Base-by-base conservation (phyloP, 1,140 invertebrate genomes). In the Oscheius sp. region DNA sequence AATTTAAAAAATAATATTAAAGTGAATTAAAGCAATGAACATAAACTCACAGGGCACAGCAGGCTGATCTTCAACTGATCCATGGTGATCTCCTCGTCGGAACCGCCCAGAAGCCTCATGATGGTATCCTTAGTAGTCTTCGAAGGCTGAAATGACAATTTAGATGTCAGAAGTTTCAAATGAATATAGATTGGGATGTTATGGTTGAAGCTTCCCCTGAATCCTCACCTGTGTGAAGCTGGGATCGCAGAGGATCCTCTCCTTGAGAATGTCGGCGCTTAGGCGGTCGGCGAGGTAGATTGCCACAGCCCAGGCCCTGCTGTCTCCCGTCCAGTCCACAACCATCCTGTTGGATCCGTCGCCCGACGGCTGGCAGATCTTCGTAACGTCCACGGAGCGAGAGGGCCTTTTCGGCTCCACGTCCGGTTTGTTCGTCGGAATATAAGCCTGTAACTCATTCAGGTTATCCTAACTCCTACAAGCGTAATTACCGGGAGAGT, bases 371-470 rank as follows among this genome's bases (percentile, higher is more conserved):
- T 77, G 66, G 36, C 94, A 91, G 74, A 93, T 88, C 18, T 90
- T 89, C 4, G 95, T 97, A 59, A 98, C 93, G 86, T 98, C 96
- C 0, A 99, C 92, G 0, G 95, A 95, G 59, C 93, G 88, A 15
- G 94, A 93, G n/a, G 94, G 94, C 73, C 96, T 88, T 87, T 97
- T 97, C 61, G 95, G 92, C 86, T 99, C 95, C 32, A 94, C 93
- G 63, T 93, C 93, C 15, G 93, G 94, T 86, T 96, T 95, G 86
- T 95, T 97, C 75, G 93, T 97, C 62, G 95, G 95, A 86, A 97
- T 94, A 68, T 94, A 93, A 88, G 94, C 95, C 92, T 95, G 85
- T 15, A 68, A 35, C 2, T 2, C 64, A 35, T 38, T 69, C 28
- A 3, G 10, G 26, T 20, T 73, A 58, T 2, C 55, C 34, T 49